These are phyloP conservation scores for Netelia melanura DNA, from an alignment of 2,888 invertebrate genomes.

Conservation along the genomic window DNA sequence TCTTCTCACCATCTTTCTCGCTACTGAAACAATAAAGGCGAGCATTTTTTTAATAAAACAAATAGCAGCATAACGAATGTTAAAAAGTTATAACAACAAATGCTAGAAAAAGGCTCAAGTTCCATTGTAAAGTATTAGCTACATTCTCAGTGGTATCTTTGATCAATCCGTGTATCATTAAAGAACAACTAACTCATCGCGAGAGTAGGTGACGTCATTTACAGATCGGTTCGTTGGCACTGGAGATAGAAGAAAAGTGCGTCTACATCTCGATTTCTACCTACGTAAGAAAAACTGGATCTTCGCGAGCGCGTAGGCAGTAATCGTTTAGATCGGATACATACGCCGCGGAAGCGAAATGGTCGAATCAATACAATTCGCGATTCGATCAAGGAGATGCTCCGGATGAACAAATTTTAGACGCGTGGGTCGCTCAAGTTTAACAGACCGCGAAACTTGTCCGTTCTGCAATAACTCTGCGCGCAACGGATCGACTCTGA, in stretches of 20 bases:
- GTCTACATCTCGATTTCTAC: slow-evolving; percentile 42
- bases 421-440: slow-evolving; percentile 43
- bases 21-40: slow-evolving; percentile 73
- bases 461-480: not conserved
- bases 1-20: slow-evolving; percentile 81
- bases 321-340: not conserved
- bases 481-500: not conserved
- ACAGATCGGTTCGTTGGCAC: slow-evolving; percentile 64
- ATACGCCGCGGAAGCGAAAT: not conserved
- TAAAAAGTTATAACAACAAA: not conserved
- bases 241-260: slow-evolving; percentile 34
- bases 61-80: not conserved
- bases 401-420: not conserved
- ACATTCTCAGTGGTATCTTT: not conserved
- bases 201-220: slow-evolving; percentile 53
- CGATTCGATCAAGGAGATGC: not conserved
- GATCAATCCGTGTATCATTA: not conserved
- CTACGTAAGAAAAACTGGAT: slow-evolving; percentile 47
- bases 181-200: not conserved
- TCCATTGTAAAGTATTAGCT: no score
- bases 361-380: not conserved
- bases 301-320: slow-evolving; percentile 13
- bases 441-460: slow-evolving; percentile 70
- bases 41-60: not conserved
- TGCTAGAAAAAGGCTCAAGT: no score